phyloP scores from a whole-genome alignment of 2,888 invertebrate genomes.

The Digitonthophagus gazella region DNA sequence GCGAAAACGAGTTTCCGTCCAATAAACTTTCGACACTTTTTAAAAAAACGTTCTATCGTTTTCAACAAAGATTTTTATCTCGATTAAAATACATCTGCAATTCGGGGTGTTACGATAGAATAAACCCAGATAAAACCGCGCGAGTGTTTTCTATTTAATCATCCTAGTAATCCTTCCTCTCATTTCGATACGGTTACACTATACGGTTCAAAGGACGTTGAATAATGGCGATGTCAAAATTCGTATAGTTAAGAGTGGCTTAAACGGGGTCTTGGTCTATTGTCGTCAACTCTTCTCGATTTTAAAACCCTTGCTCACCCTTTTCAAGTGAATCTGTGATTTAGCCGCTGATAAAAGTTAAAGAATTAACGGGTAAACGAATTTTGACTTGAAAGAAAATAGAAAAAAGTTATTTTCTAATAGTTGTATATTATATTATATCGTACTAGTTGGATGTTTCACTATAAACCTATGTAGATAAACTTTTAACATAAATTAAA shows the following conservation, averaged over 20 bases:
- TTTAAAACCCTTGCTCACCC: constrained; percentile 1
- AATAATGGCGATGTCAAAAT: constrained; percentile 15
- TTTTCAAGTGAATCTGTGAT: not conserved
- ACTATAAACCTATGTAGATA: not conserved
- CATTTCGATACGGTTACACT: constrained; percentile 9
- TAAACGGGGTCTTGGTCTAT: constrained; percentile 5
- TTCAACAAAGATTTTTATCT: no score
- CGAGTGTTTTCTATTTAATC: constrained; percentile 8
- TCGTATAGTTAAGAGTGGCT: constrained; percentile 13
- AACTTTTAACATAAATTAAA: not conserved
- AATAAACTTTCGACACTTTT: constrained; percentile 12
- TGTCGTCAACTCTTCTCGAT: constrained; percentile 2
- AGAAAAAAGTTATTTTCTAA: no score
- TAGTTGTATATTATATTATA: no score
- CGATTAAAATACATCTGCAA: not conserved
- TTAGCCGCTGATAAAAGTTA: not conserved
- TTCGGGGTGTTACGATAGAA: not conserved
- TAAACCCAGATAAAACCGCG: not conserved
- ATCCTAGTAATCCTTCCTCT: constrained; percentile 11
- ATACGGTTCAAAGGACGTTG: not conserved
- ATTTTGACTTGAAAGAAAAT: not conserved
- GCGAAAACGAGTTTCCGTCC: constrained; percentile 13
- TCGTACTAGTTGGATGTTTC: not conserved
- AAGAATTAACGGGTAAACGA: not conserved
- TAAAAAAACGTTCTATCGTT: constrained; percentile 7